These are phyloP conservation scores for Acanthaster planci DNA, from an alignment of 35 echinoderm and acorn worm genomes.

Conservation along the genomic window DNA sequence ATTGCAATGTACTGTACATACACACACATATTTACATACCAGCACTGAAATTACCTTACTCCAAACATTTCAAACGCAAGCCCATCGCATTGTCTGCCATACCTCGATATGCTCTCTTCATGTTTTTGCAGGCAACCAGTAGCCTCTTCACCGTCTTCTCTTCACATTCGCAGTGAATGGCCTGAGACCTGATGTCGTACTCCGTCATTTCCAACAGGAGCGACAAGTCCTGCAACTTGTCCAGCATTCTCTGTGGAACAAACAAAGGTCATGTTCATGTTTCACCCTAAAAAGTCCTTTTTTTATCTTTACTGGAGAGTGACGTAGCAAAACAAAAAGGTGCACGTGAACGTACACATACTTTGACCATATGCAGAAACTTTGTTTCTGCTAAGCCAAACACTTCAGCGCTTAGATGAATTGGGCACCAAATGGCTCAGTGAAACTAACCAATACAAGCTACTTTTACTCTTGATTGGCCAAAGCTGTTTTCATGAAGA, in stretches of 20 bases:
- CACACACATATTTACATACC: too few relatives aligned
- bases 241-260: constrained; percentile 24
- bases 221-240: constrained; percentile 16
- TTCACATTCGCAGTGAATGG: constrained; percentile 25
- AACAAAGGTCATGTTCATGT: not conserved
- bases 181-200: constrained; percentile 22
- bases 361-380: too few relatives aligned
- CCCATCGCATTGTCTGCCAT: not conserved
- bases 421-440: too few relatives aligned
- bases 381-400: too few relatives aligned
- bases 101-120: constrained; percentile 39
- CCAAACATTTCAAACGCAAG: not conserved
- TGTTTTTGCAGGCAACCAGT: constrained; percentile 22
- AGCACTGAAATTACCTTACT: too few relatives aligned
- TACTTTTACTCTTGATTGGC: too few relatives aligned
- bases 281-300: not conserved
- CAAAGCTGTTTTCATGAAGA: too few relatives aligned
- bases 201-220: constrained; percentile 38
- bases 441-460: too few relatives aligned
- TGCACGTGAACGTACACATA: too few relatives aligned
- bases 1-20: too few relatives aligned
- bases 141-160: constrained; percentile 27
- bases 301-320: not conserved
- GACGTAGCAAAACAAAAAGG: too few relatives aligned
- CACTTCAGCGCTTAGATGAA: too few relatives aligned